Conservation (phyloP, 1,140 invertebrate genomes). For the Helicoverpa armigera region DNA sequence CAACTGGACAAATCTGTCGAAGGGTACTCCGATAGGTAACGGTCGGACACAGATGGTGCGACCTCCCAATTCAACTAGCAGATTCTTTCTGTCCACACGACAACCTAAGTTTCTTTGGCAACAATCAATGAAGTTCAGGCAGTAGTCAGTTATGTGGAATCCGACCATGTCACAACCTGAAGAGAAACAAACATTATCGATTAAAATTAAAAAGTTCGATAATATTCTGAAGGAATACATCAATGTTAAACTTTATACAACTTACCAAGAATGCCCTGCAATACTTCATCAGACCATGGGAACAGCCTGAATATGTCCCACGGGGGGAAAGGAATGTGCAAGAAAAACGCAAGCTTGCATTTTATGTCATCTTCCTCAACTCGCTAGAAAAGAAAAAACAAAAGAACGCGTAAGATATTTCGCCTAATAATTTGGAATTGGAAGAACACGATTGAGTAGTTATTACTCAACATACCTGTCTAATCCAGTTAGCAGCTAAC, state of each 20-base stretch:
- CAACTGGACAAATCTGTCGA: constrained; percentile 93
- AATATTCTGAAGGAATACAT: too few species aligned
- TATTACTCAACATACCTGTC: constrained; percentile 87
- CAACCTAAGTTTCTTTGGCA: constrained; percentile 95
- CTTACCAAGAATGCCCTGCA: constrained; percentile 95
- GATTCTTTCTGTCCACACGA: constrained; percentile 94
- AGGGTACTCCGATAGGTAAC: constrained; percentile 95
- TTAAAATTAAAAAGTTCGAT: neutral
- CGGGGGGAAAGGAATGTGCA: constrained; percentile 97
- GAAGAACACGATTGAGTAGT: neutral
- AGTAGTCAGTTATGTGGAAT: constrained; percentile 97
- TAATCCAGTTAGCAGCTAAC: constrained; percentile 95
- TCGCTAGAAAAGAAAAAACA: constrained; percentile 82
- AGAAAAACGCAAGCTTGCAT: constrained; percentile 95
- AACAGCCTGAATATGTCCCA: constrained; percentile 97
- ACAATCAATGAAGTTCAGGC: constrained; percentile 96
- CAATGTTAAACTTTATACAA: constrained; percentile 18
- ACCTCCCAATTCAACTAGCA: constrained; percentile 95
- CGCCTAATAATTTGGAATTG: neutral
- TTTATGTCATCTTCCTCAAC: constrained; percentile 93
- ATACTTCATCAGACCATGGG: constrained; percentile 96
- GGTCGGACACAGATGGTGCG: constrained; percentile 93
- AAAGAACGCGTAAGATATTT: neutral
- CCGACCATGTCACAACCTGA: constrained; percentile 95
- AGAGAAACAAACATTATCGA: constrained; percentile 17